These are phyloP conservation scores for Dasyurus viverrinus DNA, from an alignment of 2,113 vertebrate genomes.

Conservation along the genomic window DNA sequence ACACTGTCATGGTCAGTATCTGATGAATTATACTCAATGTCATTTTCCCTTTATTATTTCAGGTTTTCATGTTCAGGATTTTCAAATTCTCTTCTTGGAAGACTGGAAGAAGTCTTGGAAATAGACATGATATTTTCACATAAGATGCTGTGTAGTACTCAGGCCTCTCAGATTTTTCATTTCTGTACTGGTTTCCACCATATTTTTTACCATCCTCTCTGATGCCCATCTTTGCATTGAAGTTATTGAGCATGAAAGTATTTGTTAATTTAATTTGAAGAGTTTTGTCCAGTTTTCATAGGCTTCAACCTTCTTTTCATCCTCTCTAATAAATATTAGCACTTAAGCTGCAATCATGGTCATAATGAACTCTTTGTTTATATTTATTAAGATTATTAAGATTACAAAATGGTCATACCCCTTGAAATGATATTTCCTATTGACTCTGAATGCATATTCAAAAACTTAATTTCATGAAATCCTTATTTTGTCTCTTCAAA, in stretches of 20 bases:
- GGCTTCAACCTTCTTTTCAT: neutral
- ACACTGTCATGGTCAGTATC: neutral
- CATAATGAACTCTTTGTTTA: neutral
- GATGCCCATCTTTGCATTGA: neutral
- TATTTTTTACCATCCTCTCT: neutral
- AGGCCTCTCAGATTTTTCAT: neutral
- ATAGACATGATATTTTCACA: too few species aligned
- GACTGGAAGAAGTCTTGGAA: too few species aligned
- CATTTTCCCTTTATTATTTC: too few species aligned
- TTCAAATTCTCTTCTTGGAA: too few species aligned
- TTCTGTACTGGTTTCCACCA: neutral
- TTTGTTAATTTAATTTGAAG: neutral
- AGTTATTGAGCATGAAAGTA: neutral
- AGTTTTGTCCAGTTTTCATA: neutral
- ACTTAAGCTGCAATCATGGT: neutral
- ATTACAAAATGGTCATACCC: neutral
- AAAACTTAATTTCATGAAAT: neutral
- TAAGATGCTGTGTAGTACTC: neutral
- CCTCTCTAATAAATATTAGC: neutral
- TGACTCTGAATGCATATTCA: neutral
- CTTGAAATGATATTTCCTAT: neutral
- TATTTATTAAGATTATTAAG: neutral
- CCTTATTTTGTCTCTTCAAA: neutral
- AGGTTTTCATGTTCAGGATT: too few species aligned
- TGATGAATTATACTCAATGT: too few species aligned